Evolutionary conservation across 1,140 invertebrate species (phyloP).

Genomic region (Trichogramma pretiosum): DNA sequence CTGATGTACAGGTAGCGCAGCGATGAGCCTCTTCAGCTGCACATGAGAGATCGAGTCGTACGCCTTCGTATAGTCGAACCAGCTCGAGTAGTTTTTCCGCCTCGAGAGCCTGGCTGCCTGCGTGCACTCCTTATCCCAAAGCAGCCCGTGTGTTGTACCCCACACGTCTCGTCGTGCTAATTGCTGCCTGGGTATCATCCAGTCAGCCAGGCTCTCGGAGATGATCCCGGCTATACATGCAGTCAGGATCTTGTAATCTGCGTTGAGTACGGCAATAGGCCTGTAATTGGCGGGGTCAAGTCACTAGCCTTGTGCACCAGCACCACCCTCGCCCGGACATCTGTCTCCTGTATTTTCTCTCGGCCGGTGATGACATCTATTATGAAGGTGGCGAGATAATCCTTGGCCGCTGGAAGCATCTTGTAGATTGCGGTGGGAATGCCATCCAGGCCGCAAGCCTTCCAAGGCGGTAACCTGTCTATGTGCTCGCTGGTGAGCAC

Average conservation of each 20-base stretch:
- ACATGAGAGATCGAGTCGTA: constrained; percentile 22
- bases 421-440: constrained; percentile 8
- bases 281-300: constrained; percentile 22
- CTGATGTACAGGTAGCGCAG: no score
- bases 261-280: constrained; percentile 21
- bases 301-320: constrained; percentile 9
- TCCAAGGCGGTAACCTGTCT: constrained; percentile 1
- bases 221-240: constrained; percentile 12
- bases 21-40: constrained; percentile 10
- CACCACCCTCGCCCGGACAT: constrained; percentile 3
- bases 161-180: constrained; percentile 18
- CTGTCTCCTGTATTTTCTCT: not conserved
- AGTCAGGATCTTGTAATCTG: constrained; percentile 22
- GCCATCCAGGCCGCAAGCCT: constrained; percentile 6
- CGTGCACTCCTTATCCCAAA: constrained; percentile 20
- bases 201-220: not conserved
- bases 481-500: not conserved
- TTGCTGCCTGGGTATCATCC: constrained; percentile 21
- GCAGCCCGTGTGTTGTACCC: no score
- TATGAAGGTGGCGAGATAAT: not conserved
- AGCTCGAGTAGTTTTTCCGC: constrained; percentile 20
- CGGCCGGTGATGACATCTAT: not conserved
- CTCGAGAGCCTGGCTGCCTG: no score
- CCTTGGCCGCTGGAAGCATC: not conserved
- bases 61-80: constrained; percentile 23